Percentiles rank a stretch among this genome's conserved stretches.
Evolutionary conservation across 2,113 vertebrate genomes (phyloP).

Genomic region (Lutjanus erythropterus): DNA sequence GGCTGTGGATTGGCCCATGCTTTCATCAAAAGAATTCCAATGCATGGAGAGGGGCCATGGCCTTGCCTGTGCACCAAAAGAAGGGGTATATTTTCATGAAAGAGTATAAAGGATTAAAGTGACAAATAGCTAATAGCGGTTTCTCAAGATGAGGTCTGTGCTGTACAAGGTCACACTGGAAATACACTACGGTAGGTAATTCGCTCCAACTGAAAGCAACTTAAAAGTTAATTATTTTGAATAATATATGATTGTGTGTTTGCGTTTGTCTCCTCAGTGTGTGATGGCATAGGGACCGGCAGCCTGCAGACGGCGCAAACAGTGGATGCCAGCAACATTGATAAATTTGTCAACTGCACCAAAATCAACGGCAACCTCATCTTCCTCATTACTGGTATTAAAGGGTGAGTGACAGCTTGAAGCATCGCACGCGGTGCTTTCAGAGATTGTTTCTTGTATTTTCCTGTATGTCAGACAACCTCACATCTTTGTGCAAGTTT

Average conservation of each 20-base stretch:
- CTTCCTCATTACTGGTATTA: conserved; percentile 98
- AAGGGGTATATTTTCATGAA: conserved; percentile 39
- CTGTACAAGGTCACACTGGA: conserved; percentile 18
- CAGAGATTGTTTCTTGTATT: neutral
- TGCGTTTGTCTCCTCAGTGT: conserved; percentile 83
- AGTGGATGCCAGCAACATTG: conserved; percentile 97
- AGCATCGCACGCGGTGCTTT: neutral
- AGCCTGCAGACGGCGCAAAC: conserved; percentile 94
- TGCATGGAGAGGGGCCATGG: conserved; percentile 46
- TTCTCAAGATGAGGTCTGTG: conserved; percentile 3
- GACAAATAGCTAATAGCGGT: conserved; percentile 45
- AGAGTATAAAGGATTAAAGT: conserved; percentile 28
- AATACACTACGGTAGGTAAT: too few relatives aligned
- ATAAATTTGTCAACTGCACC: conserved; percentile 98
- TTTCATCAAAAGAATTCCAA: conserved; percentile 68
- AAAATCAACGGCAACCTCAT: conserved; percentile 99
- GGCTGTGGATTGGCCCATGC: conserved; percentile 66
- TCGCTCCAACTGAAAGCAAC: neutral
- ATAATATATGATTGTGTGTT: conserved; percentile 6
- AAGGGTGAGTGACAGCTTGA: conserved; percentile 87
- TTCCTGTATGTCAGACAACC: neutral
- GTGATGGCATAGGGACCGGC: conserved; percentile 96
- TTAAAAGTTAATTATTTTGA: neutral
- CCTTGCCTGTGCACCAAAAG: conserved; percentile 43
- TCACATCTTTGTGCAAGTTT: neutral